Evolutionary conservation across 2,113 vertebrate species (phyloP), one percentile per base, ranked within the genome.

Genomic region (Bagarius yarrelli): DNA sequence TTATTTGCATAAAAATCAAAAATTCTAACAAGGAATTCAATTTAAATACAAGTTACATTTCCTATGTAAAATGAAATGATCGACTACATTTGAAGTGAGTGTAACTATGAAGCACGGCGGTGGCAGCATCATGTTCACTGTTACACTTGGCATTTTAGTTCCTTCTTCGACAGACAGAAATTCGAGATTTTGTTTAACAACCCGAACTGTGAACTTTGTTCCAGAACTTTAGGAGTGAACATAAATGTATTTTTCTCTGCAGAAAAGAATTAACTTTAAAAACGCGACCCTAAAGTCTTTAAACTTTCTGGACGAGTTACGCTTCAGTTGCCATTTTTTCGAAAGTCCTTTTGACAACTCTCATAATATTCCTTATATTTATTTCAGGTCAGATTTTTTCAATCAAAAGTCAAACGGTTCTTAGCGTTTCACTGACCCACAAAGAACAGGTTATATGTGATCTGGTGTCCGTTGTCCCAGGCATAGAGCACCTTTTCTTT

Each of bases 391-490:
- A 21, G 44, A 32, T 56, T 57, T 27, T 34, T 23, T 40, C 19
- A 71, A 66, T 63, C 44, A 21, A 61, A 47, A 8, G 40, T 8
- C 0, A 21, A 50, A 30, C 16, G 9, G 27, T 53, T 34, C 52
- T 50, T 25, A 53, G 5, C 53, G 5, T 18, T 11, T 83, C 88
- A 93, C 93, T 94, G 96, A 81, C 92, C 93, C 57, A 96, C 94
- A 0, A 99, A 99, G 89, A 88, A 93, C 19, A 99, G 91, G 67
- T 80, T 87, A 2, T 99, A 99, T 0, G 95, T 99, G 83, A 99
- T 89, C 91, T 99, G 98, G 82, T 98, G 94, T 76, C 98, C 97
- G 3, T 98, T 98, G 93, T 99, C 98, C 98, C 98, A 99, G 76
- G 96, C 96, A 0, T 98, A 99, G 52, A 99, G 93, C 82, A 97